Percentiles rank a stretch among this genome's conserved stretches.
Evolutionary conservation across 64 coral and sea anemone species (phyloP).

Genomic region (Pocillopora verrucosa): DNA sequence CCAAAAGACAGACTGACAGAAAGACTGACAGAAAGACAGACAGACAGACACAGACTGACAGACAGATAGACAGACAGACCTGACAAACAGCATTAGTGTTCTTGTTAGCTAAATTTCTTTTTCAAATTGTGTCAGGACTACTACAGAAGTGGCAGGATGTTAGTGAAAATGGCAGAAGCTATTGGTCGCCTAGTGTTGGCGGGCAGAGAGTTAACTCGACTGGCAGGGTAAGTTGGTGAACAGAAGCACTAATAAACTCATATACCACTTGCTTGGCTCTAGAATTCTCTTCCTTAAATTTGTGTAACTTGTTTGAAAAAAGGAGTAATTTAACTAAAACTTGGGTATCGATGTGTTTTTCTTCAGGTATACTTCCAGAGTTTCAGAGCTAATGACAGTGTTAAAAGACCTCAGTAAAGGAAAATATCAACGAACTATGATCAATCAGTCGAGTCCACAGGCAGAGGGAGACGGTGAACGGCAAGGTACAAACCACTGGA

Average conservation of each 20-base stretch:
- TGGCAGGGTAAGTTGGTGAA: constrained; percentile 74
- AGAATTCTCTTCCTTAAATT: no score
- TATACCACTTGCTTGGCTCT: no score
- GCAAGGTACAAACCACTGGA: constrained; percentile 35
- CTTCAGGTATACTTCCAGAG: constrained; percentile 90
- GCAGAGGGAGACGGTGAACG: constrained; percentile 27
- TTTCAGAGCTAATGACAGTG: constrained; percentile 80
- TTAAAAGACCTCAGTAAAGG: constrained; percentile 91
- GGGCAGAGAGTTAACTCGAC: constrained; percentile 88
- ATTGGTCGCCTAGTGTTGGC: constrained; percentile 93
- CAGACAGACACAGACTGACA: no score
- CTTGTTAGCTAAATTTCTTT: background rate
- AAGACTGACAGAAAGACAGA: no score
- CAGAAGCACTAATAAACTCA: no score
- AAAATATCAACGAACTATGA: constrained; percentile 85
- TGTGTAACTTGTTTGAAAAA: background rate
- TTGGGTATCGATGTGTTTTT: background rate
- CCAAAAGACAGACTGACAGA: no score
- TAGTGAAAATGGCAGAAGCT: constrained; percentile 98
- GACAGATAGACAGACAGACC: background rate
- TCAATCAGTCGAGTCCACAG: constrained; percentile 15
- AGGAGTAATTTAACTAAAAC: background rate
- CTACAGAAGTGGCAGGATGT: constrained; percentile 94
- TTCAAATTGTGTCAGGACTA: constrained; percentile 66
- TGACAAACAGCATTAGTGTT: background rate